Base-by-base conservation (phyloP, 2,888 invertebrate species). In the Belgica antarctica region DNA sequence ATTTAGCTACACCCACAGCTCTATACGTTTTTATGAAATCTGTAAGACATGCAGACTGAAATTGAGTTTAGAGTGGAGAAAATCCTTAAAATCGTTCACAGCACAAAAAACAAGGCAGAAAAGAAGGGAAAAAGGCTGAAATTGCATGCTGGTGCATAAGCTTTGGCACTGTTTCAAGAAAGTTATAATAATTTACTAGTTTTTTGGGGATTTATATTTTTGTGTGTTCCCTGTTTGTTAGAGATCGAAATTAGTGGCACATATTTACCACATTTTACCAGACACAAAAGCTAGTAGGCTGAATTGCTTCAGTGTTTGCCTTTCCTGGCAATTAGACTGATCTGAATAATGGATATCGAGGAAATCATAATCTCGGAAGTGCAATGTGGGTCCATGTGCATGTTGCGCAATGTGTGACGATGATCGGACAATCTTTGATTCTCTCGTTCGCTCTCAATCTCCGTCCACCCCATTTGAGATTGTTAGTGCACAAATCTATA, bases 181-280 rank as follows among this genome's bases (percentile, higher is more conserved):
- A n/a, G n/a, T n/a, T n/a, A n/a, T n/a, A n/a, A n/a, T n/a, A n/a
- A n/a, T n/a, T n/a, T n/a, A n/a, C n/a, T n/a, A n/a, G n/a, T n/a
- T n/a, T n/a, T n/a, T n/a, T n/a, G n/a, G n/a, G n/a, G n/a, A n/a
- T n/a, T n/a, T n/a, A n/a, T n/a, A n/a, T n/a, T n/a, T n/a, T n/a
- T n/a, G n/a, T n/a, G 17, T 52, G 52, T 22, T 52, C 12, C 52
- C n/a, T n/a, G n/a, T 52, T 22, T 22, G 7, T 17, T 52, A 8
- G 52, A 61, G 61, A 28, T 25, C 7, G 31, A 68, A 57, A 68
- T 68, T 68, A 68, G 57, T 57, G 57, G 34, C 68, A 68, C 68
- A 57, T 68, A 68, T 68, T 68, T 68, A 68, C 52, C 62, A 31
- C 28, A 34, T 27, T n/a, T n/a, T 7, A 59, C 2, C 25, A 24